Conservation (phyloP, 2,113 vertebrate species). For the Centropus bengalensis region DNA sequence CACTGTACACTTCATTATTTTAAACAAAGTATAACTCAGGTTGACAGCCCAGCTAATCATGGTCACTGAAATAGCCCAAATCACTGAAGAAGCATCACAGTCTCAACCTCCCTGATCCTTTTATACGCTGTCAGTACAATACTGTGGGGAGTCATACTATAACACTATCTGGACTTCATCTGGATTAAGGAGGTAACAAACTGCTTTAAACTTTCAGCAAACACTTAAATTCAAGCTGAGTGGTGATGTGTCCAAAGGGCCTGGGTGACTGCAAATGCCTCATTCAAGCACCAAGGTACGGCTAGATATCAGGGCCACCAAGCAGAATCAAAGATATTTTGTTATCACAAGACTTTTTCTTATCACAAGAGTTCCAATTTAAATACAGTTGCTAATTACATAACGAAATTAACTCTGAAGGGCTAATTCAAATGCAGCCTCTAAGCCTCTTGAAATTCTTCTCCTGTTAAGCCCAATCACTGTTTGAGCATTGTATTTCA, state of each 20-base stretch:
- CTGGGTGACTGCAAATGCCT: background rate
- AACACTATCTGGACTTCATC: background rate
- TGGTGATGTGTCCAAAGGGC: background rate
- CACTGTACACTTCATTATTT: background rate
- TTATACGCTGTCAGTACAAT: background rate
- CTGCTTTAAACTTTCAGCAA: background rate
- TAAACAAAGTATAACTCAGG: background rate
- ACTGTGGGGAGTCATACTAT: background rate
- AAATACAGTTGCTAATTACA: background rate
- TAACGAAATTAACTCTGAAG: background rate
- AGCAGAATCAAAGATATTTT: background rate
- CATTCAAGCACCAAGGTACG: accelerated
- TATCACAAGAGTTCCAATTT: background rate
- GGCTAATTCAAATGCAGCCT: background rate
- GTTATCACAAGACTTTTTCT: background rate
- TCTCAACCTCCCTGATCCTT: background rate
- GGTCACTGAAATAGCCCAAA: background rate
- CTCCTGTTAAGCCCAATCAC: background rate
- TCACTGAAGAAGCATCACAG: background rate
- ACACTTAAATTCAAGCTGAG: background rate
- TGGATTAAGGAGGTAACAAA: background rate
- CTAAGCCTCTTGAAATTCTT: background rate
- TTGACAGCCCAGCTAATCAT: background rate
- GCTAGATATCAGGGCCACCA: background rate
- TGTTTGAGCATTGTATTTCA: accelerated